Evolutionary conservation across 2,888 invertebrate species (phyloP).

Genomic region (Hirtodrosophila duncani): DNA sequence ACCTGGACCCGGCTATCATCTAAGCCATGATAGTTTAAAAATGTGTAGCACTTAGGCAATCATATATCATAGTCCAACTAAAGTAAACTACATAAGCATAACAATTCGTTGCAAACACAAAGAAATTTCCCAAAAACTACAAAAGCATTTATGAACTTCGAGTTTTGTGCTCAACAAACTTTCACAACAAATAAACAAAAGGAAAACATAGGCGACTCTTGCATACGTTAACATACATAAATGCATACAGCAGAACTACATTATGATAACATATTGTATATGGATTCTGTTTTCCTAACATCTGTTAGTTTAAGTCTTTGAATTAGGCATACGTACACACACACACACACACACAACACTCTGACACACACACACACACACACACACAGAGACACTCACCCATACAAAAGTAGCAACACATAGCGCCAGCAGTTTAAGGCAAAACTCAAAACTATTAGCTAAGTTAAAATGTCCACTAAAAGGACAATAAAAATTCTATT

Average conservation of each 20-base stretch:
- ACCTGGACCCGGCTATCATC: conserved; percentile 13
- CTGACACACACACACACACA: no score
- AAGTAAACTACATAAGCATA: conserved; percentile 41
- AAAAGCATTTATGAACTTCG: conserved; percentile 63
- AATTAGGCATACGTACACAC: conserved; percentile 21
- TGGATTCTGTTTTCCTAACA: conserved; percentile 54
- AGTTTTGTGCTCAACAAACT: conserved; percentile 49
- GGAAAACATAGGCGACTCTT: no score
- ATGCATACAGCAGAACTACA: conserved; percentile 31
- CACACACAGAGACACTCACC: conserved; percentile 4
- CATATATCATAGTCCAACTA: conserved; percentile 68
- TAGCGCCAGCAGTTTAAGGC: conserved; percentile 38
- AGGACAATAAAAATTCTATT: conserved; percentile 71
- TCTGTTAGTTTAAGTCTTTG: conserved; percentile 48
- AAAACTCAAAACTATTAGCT: conserved; percentile 45
- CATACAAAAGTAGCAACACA: background rate
- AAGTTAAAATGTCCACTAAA: conserved; percentile 64
- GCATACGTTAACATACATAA: conserved; percentile 3
- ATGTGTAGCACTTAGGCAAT: conserved; percentile 68
- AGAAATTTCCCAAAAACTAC: conserved; percentile 38
- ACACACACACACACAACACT: background rate
- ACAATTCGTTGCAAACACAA: conserved; percentile 1
- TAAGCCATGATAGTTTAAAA: conserved; percentile 46
- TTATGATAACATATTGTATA: conserved; percentile 21
- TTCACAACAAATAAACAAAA: conserved; percentile 12